Evolutionary conservation across 2,113 vertebrate genomes (phyloP).

Genomic region (Addax nasomaculatus): DNA sequence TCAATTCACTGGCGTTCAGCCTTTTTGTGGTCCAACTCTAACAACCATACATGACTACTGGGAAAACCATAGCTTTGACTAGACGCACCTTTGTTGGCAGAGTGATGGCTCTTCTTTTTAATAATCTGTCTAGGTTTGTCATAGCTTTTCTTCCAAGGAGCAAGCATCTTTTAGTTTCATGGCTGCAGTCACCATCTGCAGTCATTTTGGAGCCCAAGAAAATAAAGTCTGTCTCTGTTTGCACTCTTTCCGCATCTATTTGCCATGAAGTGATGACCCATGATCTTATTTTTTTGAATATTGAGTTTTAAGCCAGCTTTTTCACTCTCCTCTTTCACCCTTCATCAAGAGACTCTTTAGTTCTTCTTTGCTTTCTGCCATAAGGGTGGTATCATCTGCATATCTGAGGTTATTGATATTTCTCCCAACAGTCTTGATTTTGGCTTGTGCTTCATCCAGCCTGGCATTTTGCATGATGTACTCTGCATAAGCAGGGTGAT

Average conservation of each 20-base stretch:
- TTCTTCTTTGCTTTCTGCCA: neutral
- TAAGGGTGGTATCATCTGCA: neutral
- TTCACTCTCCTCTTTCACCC: neutral
- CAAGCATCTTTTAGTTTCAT: neutral
- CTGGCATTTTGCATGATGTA: neutral
- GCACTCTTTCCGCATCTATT: neutral
- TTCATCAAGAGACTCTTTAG: neutral
- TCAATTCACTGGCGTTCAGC: neutral
- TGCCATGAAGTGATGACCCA: neutral
- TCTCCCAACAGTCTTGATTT: neutral
- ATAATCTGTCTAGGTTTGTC: neutral
- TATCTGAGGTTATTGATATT: neutral
- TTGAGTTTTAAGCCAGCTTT: neutral
- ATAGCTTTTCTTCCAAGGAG: neutral
- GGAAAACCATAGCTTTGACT: neutral
- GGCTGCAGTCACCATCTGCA: neutral
- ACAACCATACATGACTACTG: neutral
- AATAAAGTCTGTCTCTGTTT: neutral
- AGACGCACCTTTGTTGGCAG: neutral
- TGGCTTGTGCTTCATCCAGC: neutral
- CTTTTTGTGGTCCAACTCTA: neutral
- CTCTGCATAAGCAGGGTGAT: neutral
- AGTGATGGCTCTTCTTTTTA: neutral
- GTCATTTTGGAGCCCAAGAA: neutral
- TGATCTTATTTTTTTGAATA: neutral